Percentiles rank a stretch among this genome's conserved stretches.
Conservation (phyloP, 2,113 vertebrate genomes). For the Amia ocellicauda region DNA sequence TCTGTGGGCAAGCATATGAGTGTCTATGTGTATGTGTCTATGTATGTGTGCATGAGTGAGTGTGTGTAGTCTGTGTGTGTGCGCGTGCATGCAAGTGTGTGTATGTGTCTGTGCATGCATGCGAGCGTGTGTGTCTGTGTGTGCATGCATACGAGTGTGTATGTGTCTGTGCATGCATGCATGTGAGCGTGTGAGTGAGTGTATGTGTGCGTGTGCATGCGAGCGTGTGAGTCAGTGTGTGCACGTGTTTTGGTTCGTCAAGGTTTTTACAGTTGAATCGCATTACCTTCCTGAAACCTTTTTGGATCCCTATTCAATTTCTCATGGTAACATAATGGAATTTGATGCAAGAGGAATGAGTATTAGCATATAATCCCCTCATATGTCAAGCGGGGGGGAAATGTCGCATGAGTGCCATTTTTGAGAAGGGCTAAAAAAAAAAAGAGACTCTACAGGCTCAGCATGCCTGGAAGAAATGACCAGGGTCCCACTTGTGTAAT, state of each 20-base stretch:
- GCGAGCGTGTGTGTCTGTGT: background rate
- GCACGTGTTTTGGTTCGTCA: background rate
- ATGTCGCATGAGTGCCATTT: conserved; percentile 21
- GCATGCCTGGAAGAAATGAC: background rate
- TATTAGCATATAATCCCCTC: conserved; percentile 33
- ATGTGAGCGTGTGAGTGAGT: background rate
- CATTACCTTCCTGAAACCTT: conserved; percentile 21
- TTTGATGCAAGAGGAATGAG: conserved; percentile 29
- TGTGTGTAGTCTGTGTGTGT: too few species aligned
- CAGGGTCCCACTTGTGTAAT: background rate
- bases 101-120: too few species aligned
- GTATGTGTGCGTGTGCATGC: background rate
- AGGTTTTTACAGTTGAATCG: conserved; percentile 4
- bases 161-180: background rate
- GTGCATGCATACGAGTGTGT: too few species aligned
- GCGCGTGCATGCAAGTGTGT: background rate
- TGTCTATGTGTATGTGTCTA: conserved; percentile 3
- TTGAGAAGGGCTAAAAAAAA: conserved; percentile 14
- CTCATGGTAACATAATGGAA: conserved; percentile 19
- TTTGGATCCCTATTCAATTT: conserved; percentile 24
- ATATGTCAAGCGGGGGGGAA: conserved; percentile 22
- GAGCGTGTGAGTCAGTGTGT: background rate
- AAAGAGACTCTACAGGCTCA: conserved; percentile 22
- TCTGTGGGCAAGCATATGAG: background rate
- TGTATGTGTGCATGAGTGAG: too few species aligned